These are phyloP conservation scores for Aulostomus chinensis DNA, from an alignment of 2,797 vertebrate genomes.

Conservation along the genomic window DNA sequence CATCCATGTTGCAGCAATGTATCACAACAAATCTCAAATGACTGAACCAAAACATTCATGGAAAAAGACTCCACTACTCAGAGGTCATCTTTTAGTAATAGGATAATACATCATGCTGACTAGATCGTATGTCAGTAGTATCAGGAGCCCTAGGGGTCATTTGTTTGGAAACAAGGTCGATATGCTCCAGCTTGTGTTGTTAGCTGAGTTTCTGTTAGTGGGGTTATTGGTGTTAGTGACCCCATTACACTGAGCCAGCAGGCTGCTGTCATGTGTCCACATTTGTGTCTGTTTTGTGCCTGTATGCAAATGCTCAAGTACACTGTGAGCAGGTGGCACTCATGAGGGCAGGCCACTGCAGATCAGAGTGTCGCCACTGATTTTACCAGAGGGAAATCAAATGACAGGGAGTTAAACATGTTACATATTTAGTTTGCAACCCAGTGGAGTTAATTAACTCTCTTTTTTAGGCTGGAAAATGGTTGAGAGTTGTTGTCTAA, in stretches of 20 bases:
- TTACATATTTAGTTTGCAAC: constrained; percentile 21
- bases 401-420: constrained; percentile 17
- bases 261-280: neutral
- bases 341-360: constrained; percentile 1
- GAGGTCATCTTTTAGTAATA: constrained; percentile 25
- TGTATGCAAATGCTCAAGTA: constrained; percentile 1
- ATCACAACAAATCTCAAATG: constrained; percentile 6
- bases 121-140: constrained; percentile 26
- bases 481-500: constrained; percentile 24
- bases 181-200: constrained; percentile 24
- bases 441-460: constrained; percentile 36
- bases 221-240: constrained; percentile 29
- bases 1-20: no score
- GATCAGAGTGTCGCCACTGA: constrained; percentile 12
- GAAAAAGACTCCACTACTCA: no score
- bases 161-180: constrained; percentile 15
- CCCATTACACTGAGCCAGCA: constrained; percentile 2
- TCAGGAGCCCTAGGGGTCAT: constrained; percentile 18
- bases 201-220: constrained; percentile 22
- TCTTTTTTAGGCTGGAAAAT: constrained; percentile 5
- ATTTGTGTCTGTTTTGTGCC: neutral
- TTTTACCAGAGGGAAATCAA: constrained; percentile 29
- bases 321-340: neutral
- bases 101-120: constrained; percentile 19
- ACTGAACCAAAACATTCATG: constrained; percentile 11